Evolutionary conservation across 64 coral and sea anemone genomes (phyloP), one percentile per base, ranked within the genome.

Genomic region (Montipora capricornis): DNA sequence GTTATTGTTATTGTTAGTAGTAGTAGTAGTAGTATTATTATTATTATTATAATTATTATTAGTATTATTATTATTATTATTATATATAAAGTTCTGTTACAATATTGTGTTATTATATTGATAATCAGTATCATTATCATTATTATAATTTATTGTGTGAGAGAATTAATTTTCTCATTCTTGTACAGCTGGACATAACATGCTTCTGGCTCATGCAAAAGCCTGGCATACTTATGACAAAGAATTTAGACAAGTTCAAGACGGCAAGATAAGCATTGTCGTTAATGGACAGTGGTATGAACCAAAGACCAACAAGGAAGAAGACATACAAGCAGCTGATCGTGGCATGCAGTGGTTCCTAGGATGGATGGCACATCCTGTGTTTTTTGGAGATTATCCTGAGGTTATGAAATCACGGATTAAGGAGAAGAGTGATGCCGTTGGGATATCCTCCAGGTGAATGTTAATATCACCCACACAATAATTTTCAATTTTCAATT

Each of bases 151-250:
- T 17, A 62, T 64, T 64, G 60, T 64, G 9, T 64, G 6, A 13
- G 4, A 9, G 20, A 20, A 3, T 89, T 89, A 16, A 8, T 5
- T 37, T 24, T 15, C 10, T 73, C 2, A 16, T 78, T 85, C 17
- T 44, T 53, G 14, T 87, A 17, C 82, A 98, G 96, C 89, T 84
- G 94, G 68, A 6, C 96, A 99, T 80, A 92, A 96, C 57, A 94
- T 99, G 92, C 75, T 99, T 67, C 76, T 91, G 14, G 98, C 98
- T 4, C 98, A 99, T 87, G 92, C 91, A 4, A 96, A 89, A 87
- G 98, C 92, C 44, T 99, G 98, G 98, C 98, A 96, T 52, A 85
- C 94, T 19, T 99, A 99, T 80, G 92, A 99, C 58, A 89, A 96
- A 68, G 93, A 88, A 82, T 99, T 96, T 73, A 86, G 98, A 87